Conservation (phyloP, 2,797 vertebrate species). For the Lepilemur ruficaudatus region DNA sequence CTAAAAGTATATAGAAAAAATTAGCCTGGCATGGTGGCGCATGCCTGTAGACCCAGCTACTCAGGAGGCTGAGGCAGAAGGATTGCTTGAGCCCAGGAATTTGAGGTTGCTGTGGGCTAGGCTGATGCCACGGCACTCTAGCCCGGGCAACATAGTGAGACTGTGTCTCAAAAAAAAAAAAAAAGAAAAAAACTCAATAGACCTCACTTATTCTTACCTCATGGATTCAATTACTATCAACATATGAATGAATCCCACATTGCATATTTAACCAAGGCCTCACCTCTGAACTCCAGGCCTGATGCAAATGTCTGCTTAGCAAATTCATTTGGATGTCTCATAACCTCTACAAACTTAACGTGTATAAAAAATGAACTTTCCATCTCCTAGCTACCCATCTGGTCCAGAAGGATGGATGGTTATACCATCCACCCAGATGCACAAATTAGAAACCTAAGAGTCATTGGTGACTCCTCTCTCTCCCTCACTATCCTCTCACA, state of each 20-base stretch:
- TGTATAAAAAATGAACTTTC: conserved; percentile 1
- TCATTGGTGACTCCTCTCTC: background rate
- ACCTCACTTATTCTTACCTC: background rate
- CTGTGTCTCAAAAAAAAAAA: too few relatives aligned
- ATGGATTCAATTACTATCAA: background rate
- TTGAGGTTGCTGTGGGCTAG: too few relatives aligned
- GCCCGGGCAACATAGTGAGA: too few relatives aligned
- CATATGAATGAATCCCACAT: background rate
- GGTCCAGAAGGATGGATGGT: background rate
- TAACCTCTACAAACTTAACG: background rate
- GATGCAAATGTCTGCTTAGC: background rate
- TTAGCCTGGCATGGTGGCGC: too few relatives aligned
- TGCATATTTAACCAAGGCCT: background rate
- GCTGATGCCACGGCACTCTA: too few relatives aligned
- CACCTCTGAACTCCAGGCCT: background rate
- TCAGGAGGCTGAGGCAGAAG: too few relatives aligned
- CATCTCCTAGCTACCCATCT: background rate
- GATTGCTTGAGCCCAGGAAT: too few relatives aligned
- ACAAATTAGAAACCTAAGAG: background rate
- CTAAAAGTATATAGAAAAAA: too few relatives aligned
- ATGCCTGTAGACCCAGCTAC: too few relatives aligned
- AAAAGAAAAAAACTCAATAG: background rate
- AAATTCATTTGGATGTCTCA: background rate
- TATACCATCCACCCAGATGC: background rate
- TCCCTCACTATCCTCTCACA: background rate